A percentile compares a stretch with the other conserved stretches of the same genome.
Evolutionary conservation across 2,797 vertebrate genomes (phyloP).

Genomic region (Zenarchopterus dispar): DNA sequence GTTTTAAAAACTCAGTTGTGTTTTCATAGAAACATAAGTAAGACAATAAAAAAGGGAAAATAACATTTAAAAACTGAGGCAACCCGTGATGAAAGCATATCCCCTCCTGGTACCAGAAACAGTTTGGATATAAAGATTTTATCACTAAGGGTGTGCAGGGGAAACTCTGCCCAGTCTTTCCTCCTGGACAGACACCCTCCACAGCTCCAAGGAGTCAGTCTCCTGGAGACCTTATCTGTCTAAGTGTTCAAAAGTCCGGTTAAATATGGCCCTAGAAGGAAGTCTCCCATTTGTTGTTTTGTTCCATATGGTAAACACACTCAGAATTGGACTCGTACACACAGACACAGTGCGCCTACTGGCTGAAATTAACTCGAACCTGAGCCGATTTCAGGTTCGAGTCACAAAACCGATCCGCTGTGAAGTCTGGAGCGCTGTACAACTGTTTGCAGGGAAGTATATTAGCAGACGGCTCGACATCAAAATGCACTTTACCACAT

Average conservation of each 20-base stretch:
- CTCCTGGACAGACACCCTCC: slow-evolving; percentile 60
- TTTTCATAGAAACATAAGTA: no score
- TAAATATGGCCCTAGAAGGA: slow-evolving; percentile 39
- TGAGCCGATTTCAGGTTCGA: background rate
- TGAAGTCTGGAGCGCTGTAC: no score
- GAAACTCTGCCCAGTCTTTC: slow-evolving; percentile 77
- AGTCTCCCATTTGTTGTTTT: slow-evolving; percentile 21
- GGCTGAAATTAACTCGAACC: background rate
- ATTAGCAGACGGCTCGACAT: no score
- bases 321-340: background rate
- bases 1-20: no score
- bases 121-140: slow-evolving; percentile 67
- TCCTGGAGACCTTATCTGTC: slow-evolving; percentile 56
- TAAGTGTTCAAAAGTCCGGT: slow-evolving; percentile 37
- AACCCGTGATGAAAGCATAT: slow-evolving; percentile 30
- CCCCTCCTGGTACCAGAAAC: slow-evolving; percentile 44
- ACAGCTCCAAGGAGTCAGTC: slow-evolving; percentile 53
- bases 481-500: no score
- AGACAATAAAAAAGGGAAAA: no score
- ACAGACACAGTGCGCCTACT: background rate
- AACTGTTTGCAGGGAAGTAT: no score
- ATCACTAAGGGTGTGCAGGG: slow-evolving; percentile 74
- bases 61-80: no score
- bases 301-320: background rate
- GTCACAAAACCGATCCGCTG: no score